phyloP scores from a whole-genome alignment of 2,888 invertebrate genomes.

The Melieria omissa region DNA sequence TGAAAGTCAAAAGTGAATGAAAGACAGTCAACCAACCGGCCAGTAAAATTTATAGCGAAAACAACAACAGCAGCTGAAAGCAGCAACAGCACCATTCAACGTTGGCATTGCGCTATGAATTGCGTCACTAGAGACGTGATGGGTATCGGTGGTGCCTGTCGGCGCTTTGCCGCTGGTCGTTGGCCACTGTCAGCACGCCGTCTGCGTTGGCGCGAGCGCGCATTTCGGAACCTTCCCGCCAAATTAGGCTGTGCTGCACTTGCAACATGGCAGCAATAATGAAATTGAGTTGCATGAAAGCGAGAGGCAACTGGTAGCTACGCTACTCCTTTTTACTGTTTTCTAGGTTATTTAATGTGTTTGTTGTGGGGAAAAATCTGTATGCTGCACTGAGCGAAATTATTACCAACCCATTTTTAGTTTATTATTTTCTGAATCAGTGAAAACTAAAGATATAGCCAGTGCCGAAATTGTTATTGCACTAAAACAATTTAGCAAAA shows the following conservation, averaged over 20 bases:
- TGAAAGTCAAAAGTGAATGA: too few species aligned
- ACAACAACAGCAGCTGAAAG: constrained; percentile 11
- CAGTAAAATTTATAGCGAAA: constrained; percentile 8
- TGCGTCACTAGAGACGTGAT: neutral
- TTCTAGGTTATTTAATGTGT: too few species aligned
- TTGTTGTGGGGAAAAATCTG: too few species aligned
- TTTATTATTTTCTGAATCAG: too few species aligned
- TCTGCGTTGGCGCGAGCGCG: neutral
- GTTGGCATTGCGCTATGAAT: constrained; percentile 25
- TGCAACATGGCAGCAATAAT: constrained; percentile 39
- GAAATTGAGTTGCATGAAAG: constrained; percentile 1
- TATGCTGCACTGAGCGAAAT: too few species aligned
- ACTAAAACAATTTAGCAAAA: too few species aligned
- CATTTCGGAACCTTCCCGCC: neutral
- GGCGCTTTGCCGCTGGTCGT: neutral
- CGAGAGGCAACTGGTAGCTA: neutral
- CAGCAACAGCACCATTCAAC: neutral
- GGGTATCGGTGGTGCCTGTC: too few species aligned
- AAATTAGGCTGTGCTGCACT: constrained; percentile 32
- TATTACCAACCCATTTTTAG: too few species aligned
- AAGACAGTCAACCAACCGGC: too few species aligned
- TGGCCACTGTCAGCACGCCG: neutral
- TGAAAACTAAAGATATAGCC: too few species aligned
- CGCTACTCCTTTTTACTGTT: too few species aligned
- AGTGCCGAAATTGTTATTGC: too few species aligned